These are phyloP conservation scores for Mirounga angustirostris DNA, from an alignment of 2,113 vertebrate genomes.

Conservation along the genomic window DNA sequence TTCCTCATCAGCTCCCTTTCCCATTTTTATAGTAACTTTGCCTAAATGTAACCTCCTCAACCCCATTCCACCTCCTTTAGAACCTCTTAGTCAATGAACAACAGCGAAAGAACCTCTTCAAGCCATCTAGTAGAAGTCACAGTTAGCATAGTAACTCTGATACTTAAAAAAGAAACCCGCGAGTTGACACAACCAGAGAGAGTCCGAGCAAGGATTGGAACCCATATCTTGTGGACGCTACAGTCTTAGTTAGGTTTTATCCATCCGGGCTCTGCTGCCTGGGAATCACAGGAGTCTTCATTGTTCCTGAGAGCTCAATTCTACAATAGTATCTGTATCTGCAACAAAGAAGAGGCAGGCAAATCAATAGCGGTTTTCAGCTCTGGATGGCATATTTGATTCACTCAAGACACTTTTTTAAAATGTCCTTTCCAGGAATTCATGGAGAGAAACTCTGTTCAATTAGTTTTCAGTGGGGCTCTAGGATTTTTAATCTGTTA, in stretches of 20 bases:
- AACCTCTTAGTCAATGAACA: neutral
- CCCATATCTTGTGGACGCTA: neutral
- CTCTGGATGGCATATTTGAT: neutral
- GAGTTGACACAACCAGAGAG: neutral
- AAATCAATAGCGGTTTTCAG: neutral
- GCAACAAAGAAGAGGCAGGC: too few relatives aligned
- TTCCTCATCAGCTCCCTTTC: neutral
- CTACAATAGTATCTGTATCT: neutral
- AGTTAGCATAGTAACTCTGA: neutral
- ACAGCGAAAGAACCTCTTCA: neutral
- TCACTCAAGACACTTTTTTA: neutral
- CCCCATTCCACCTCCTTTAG: neutral
- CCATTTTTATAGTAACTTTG: neutral
- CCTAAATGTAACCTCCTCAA: neutral
- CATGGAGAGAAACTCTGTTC: neutral
- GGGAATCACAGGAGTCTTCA: neutral
- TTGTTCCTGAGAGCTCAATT: neutral
- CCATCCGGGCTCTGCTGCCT: neutral
- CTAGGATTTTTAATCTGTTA: neutral
- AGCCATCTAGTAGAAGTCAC: neutral
- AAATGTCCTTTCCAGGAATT: neutral
- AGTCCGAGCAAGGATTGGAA: neutral
- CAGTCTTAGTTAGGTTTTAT: neutral
- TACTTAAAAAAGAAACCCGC: neutral
- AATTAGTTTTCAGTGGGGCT: neutral